Percentiles rank a stretch among this genome's conserved stretches.
Evolutionary conservation across 2,888 invertebrate species (phyloP).

Genomic region (Pseudococcus jackbeardsleyi): DNA sequence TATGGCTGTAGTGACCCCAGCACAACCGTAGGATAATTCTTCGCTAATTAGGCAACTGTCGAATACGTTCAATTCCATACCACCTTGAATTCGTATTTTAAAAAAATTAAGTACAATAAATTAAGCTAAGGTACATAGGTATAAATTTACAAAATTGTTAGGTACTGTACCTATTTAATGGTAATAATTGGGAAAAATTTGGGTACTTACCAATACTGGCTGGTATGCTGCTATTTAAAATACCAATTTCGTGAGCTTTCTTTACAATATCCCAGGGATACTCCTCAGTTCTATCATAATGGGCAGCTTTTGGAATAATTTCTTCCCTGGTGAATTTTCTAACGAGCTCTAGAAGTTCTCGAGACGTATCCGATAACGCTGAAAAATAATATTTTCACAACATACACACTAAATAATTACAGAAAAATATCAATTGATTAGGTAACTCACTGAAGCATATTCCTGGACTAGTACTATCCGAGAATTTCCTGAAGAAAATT

Average conservation of each 20-base stretch:
- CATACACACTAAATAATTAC: too few species aligned
- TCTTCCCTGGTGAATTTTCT: conserved; percentile 93
- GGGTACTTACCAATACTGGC: conserved; percentile 76
- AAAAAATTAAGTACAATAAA: too few species aligned
- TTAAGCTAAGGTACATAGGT: too few species aligned
- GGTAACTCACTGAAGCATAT: conserved; percentile 32
- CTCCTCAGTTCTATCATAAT: conserved; percentile 90
- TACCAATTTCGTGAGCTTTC: conserved; percentile 90
- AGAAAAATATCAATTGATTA: too few species aligned
- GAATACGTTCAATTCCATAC: conserved; percentile 80
- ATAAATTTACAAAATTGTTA: too few species aligned
- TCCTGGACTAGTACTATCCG: neutral
- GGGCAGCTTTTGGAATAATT: conserved; percentile 89
- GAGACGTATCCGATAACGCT: conserved; percentile 81
- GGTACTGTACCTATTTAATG: too few species aligned
- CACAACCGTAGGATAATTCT: conserved; percentile 92
- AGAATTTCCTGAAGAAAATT: conserved; percentile 7
- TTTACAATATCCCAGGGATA: conserved; percentile 96
- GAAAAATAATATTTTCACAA: conserved; percentile 21
- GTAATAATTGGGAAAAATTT: too few species aligned
- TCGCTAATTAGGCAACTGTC: conserved; percentile 88
- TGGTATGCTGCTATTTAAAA: conserved; percentile 90
- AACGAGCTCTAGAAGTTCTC: conserved; percentile 84
- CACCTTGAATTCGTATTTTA: conserved; percentile 77
- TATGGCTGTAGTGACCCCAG: conserved; percentile 91